Evolutionary conservation across 2,113 vertebrate genomes (phyloP), one percentile per base, ranked within the genome.

Genomic region (Lynx canadensis): DNA sequence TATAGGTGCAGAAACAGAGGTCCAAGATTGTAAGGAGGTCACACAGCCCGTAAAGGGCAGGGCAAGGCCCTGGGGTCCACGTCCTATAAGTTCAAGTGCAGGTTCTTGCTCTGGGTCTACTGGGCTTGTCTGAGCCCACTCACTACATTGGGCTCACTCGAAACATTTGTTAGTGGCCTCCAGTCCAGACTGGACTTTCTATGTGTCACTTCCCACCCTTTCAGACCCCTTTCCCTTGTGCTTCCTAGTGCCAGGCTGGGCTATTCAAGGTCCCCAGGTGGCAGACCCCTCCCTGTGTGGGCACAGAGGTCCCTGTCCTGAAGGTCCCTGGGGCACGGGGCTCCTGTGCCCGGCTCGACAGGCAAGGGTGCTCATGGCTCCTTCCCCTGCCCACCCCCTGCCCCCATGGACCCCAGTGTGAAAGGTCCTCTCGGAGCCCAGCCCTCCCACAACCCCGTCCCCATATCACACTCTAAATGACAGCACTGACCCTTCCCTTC

Each of bases 321-420:
- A 50, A 9, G 36, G 21, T 31, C 50, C 48, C 14, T 23, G 38
- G 6, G 60, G 29, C 12, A 0, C 12, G 55, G 5, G 66, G 55
- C 27, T 25, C 83, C 33, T 7, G 23, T 31, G 33, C 60, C 19
- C 13, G 12, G 83, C 25, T 73, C 31, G 9, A 10, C 0, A 45
- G 69, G 9, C 27, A 8, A 16, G 7, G 21, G 21, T 60, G 12
- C 19, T 29, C 50, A 23, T 12, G 6, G 78, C 36, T 31, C 50
- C 52, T 33, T 5, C 10, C n/a, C 68, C 15, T 3, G 15, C 23
- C 50, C 33, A 8, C 36, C 25, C 4, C 0, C 48, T 29, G 36
- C 8, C 31, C 11, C 12, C 9, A 1, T 1, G 9, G 5, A 5
- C n/a, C 25, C 4, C 23, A 0, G 0, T 25, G 33, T 14, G 71